Evolutionary conservation across 2,797 vertebrate genomes (phyloP), one percentile per base, ranked within the genome.

Genomic region (Eurystomus glaucurus): DNA sequence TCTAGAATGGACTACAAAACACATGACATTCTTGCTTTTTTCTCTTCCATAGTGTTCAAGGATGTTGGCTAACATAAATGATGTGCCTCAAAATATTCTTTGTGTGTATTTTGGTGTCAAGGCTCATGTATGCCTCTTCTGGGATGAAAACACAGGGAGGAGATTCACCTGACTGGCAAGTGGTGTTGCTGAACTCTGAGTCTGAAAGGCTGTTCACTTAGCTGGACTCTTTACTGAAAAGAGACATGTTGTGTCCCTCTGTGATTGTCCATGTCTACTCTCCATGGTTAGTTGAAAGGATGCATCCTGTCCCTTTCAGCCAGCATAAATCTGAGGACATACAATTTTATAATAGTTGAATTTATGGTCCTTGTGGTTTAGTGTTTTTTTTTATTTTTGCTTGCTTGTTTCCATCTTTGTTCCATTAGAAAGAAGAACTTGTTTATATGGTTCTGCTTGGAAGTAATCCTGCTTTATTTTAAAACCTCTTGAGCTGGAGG

Each of bases 261-360:
- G 18, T 51, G 68, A 76, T 51, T 88, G 58, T 61, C 74, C 37
- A 90, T 77, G 85, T 77, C 89, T 94, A 45, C 66, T 97, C 70
- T 75, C 60, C 76, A 62, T 65, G 61, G 94, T 57, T 85, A 86
- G 85, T 78, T 95, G 35, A 90, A 95, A 96, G 92, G 19, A 66
- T 23, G 17, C 46, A 37, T 68, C 52, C 66, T 62, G 33, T 88
- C 14, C 29, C 37, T 76, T 91, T 89, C 83, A 83, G 43, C 39
- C 6, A 65, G 19, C 26, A 50, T 62, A 88, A 65, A 54, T 25
- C 48, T 37, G 19, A 74, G 84, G 21, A 43, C 31, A 35, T 13
- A 11, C 12, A 43, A 29, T 39, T 51, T 65, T 66, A 10, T 9
- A 87, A 45, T 9, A n/a, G 6, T 39, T 58, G 22, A 77, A 5